These are phyloP conservation scores for Agapornis canus DNA, from an alignment of 2,797 vertebrate genomes.

Conservation along the genomic window DNA sequence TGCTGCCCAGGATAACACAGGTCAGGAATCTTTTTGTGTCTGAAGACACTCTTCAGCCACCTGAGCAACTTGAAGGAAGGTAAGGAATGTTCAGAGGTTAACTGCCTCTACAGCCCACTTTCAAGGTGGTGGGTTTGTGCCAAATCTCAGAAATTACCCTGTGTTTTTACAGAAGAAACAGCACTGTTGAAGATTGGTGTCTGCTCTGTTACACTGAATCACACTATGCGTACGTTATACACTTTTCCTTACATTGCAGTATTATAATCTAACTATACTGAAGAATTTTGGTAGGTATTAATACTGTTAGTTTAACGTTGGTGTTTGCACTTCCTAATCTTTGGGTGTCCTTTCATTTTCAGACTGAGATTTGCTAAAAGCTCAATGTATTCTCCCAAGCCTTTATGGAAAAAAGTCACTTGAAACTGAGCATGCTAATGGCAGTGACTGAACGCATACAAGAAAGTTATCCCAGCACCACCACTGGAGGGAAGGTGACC, in stretches of 20 bases:
- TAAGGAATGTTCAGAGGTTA: background rate
- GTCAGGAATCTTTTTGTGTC: background rate
- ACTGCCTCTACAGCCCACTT: background rate
- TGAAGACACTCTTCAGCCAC: background rate
- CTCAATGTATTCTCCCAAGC: background rate
- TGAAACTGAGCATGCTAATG: background rate
- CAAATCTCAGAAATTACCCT: background rate
- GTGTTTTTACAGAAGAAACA: background rate
- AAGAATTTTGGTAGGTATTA: background rate
- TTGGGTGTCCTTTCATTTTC: background rate
- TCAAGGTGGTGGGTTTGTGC: background rate
- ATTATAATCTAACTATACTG: background rate
- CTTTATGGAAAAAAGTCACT: background rate
- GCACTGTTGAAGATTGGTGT: background rate
- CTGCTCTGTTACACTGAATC: background rate
- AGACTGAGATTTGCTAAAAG: constrained; percentile 2
- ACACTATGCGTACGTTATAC: background rate
- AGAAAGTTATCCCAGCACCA: background rate
- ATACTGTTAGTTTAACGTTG: background rate
- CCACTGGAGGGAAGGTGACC: background rate
- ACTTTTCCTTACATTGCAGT: background rate
- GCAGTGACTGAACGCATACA: background rate
- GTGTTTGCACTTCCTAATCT: background rate
- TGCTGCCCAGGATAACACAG: background rate
- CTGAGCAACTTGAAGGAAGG: background rate